Conservation (phyloP, 1,140 invertebrate species). For the Pseudobourletiella spinata region DNA sequence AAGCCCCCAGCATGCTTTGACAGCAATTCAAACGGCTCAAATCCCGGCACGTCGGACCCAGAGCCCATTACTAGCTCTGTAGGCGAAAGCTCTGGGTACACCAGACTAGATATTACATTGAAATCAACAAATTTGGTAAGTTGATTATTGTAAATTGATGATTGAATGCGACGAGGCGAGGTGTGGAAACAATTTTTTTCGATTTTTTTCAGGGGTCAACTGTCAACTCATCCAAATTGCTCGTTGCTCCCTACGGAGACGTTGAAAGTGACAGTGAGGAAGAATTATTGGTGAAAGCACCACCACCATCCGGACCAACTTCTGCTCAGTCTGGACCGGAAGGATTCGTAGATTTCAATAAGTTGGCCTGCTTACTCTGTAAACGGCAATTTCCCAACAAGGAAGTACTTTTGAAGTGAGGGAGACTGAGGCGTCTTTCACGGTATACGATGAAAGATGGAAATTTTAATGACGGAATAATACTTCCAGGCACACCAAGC, state of each 20-base stretch:
- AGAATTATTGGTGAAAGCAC: slow-evolving; percentile 43
- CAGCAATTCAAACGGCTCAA: too few relatives aligned
- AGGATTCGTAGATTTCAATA: slow-evolving; percentile 51
- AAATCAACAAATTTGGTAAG: too few relatives aligned
- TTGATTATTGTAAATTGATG: too few relatives aligned
- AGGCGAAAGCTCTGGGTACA: too few relatives aligned
- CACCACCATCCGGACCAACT: slow-evolving; percentile 37
- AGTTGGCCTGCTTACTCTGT: slow-evolving; percentile 88
- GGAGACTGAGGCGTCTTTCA: too few relatives aligned
- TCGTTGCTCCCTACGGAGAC: slow-evolving; percentile 65
- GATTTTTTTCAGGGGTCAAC: not conserved
- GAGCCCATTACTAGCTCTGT: too few relatives aligned
- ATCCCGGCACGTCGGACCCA: too few relatives aligned
- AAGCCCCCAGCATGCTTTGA: too few relatives aligned
- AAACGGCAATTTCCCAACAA: slow-evolving; percentile 82
- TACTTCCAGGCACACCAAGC: slow-evolving; percentile 64
- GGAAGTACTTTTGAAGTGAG: slow-evolving; percentile 51
- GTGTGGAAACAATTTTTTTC: too few relatives aligned
- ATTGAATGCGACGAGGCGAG: too few relatives aligned
- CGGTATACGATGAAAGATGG: too few relatives aligned
- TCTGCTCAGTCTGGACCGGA: not conserved
- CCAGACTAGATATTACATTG: too few relatives aligned
- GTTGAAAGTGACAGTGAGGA: slow-evolving; percentile 58
- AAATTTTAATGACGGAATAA: slow-evolving; percentile 20
- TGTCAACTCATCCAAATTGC: not conserved